Evolutionary conservation across 2,797 vertebrate species (phyloP).

Genomic region (Delichon dasypus): DNA sequence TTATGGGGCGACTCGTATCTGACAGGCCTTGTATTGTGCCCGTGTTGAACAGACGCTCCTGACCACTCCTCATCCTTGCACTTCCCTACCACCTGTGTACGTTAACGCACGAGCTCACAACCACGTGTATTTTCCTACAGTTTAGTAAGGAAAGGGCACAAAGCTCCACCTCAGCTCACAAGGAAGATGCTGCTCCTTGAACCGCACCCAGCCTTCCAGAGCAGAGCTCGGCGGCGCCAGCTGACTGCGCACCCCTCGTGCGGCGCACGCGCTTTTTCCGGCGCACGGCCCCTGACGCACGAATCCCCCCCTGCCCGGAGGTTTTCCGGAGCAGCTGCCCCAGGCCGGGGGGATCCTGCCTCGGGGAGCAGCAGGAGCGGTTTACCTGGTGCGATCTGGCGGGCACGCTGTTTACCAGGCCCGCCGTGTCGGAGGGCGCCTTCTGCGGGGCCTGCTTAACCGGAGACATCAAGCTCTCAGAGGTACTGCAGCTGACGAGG

Average conservation of each 20-base stretch:
- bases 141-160: neutral
- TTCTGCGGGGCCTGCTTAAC: conserved; percentile 88
- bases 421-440: conserved; percentile 86
- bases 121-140: rapidly evolving
- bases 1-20: neutral
- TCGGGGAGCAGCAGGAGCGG: conserved; percentile 41
- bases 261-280: rapidly evolving
- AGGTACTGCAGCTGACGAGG: conserved; percentile 87
- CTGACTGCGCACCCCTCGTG: neutral
- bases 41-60: neutral
- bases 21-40: neutral
- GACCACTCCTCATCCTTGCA: neutral
- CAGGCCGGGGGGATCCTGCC: neutral
- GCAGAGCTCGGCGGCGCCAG: neutral
- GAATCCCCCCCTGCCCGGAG: neutral
- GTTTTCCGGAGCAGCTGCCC: neutral
- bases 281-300: neutral
- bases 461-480: conserved; percentile 88
- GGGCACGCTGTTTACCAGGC: conserved; percentile 86
- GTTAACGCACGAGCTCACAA: neutral
- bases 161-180: neutral
- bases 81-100: neutral
- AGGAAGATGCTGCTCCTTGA: neutral
- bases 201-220: neutral
- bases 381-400: conserved; percentile 92